These are phyloP conservation scores for Platerodrilus igneus DNA, from an alignment of 2,888 invertebrate genomes.

Conservation along the genomic window DNA sequence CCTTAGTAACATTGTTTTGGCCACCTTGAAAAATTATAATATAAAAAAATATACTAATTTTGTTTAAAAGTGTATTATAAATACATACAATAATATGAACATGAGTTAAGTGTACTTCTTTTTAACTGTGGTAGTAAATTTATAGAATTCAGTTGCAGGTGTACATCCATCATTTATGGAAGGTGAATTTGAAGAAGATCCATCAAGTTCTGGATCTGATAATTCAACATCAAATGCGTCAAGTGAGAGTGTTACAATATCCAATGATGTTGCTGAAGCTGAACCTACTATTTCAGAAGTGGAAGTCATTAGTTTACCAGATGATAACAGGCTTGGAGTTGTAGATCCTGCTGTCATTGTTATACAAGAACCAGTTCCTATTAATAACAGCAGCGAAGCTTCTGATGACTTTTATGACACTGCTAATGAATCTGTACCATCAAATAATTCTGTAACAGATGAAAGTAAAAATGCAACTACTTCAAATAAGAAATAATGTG, in stretches of 20 bases:
- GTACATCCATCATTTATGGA: conserved; percentile 44
- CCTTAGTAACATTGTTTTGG: too few species aligned
- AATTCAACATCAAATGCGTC: conserved; percentile 31
- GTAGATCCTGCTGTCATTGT: too few species aligned
- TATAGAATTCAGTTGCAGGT: conserved; percentile 34
- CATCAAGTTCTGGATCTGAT: conserved; percentile 30
- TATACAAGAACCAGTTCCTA: conserved; percentile 7
- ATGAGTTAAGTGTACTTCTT: too few species aligned
- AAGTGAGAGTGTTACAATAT: conserved; percentile 22
- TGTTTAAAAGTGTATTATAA: too few species aligned
- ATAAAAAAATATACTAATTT: too few species aligned
- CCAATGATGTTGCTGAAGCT: conserved; percentile 15
- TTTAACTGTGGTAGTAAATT: too few species aligned
- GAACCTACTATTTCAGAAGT: conserved; percentile 15
- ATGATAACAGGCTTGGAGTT: too few species aligned
- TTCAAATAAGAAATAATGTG: too few species aligned
- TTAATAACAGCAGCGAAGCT: conserved; percentile 20
- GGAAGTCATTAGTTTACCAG: conserved; percentile 14
- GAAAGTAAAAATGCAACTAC: too few species aligned
- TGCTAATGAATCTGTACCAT: conserved; percentile 18
- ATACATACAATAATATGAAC: too few species aligned
- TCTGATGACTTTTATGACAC: conserved; percentile 32
- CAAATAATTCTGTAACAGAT: conserved; percentile 8
- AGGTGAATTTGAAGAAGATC: conserved; percentile 38
- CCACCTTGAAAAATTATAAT: too few species aligned